Evolutionary conservation across 2,113 vertebrate species (phyloP), one percentile per base, ranked within the genome.

Genomic region (Jacana jacana): DNA sequence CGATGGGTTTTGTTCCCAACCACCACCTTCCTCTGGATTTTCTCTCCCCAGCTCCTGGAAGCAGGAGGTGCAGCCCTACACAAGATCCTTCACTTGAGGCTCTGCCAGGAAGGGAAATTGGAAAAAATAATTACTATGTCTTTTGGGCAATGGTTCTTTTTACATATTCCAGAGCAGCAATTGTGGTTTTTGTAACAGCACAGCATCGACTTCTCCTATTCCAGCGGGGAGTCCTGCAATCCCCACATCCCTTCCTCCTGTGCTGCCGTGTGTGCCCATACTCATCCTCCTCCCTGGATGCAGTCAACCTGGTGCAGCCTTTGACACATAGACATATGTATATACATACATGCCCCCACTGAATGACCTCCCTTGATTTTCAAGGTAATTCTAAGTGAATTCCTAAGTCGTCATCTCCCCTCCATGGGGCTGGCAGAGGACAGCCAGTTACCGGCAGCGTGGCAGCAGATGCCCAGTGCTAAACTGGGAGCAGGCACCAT

Each of bases 241-340:
- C 11, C 35, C 10, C 0, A 4, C 42, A 72, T n/a, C 58, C 68
- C 30, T 39, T 64, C 64, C 76, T 1, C 5, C 20, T 0, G 0
- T n/a, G 9, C 17, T 19, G 87, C 69, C 1, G 6, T 0, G 0
- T 12, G 4, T 25, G 54, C 46, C 51, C 70, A 51, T 90, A 61
- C 64, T 23, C 37, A 68, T 76, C 66, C 63, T 90, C 66, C 63
- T 80, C 75, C 33, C 49, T 7, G 27, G 39, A 25, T 31, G 68
- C 65, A 35, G n/a, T 6, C 39, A 85, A 1, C 5, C 11, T 23
- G 23, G 65, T 4, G 17, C 49, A 42, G 37, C 0, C 31, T 65
- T 14, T 23, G 76, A 27, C 77, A 46, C 2, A 46, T 46, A 46
- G 17, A 46, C 19, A 46, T 46, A 9, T 46, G 15, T 2, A 46